Evolutionary conservation across 2,113 vertebrate genomes (phyloP).

Genomic region (Psittacus erithacus): DNA sequence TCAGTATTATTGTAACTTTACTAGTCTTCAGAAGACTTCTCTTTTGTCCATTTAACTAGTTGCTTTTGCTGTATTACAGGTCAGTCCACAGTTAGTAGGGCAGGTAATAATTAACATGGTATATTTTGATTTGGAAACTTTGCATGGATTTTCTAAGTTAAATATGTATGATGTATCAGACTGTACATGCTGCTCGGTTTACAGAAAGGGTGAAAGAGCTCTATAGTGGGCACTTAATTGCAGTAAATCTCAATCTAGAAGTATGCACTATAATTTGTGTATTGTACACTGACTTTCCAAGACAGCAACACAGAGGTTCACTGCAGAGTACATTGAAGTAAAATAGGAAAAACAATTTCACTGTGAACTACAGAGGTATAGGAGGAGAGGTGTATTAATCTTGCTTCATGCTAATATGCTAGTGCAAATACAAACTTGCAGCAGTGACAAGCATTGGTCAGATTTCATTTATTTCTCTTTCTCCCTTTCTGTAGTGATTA

Average conservation of each 20-base stretch:
- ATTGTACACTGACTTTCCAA: not conserved
- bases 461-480: not conserved
- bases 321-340: not conserved
- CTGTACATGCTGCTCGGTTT: not conserved
- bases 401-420: not conserved
- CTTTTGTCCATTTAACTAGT: not conserved
- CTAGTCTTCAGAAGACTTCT: not conserved
- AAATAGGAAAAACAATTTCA: not conserved
- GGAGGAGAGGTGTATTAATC: not conserved
- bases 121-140: not conserved
- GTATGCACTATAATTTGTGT: not conserved
- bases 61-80: not conserved
- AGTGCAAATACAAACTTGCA: not conserved
- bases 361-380: not conserved
- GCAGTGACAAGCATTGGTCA: not conserved
- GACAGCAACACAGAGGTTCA: not conserved
- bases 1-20: not conserved
- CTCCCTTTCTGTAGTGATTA: not conserved
- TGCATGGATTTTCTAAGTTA: not conserved
- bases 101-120: not conserved
- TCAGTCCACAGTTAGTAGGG: not conserved
- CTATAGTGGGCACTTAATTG: not conserved
- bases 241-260: not conserved
- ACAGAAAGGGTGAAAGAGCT: not conserved
- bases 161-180: not conserved